Evolutionary conservation across 2,113 vertebrate genomes (phyloP).

Genomic region (Chaetodon auriga): DNA sequence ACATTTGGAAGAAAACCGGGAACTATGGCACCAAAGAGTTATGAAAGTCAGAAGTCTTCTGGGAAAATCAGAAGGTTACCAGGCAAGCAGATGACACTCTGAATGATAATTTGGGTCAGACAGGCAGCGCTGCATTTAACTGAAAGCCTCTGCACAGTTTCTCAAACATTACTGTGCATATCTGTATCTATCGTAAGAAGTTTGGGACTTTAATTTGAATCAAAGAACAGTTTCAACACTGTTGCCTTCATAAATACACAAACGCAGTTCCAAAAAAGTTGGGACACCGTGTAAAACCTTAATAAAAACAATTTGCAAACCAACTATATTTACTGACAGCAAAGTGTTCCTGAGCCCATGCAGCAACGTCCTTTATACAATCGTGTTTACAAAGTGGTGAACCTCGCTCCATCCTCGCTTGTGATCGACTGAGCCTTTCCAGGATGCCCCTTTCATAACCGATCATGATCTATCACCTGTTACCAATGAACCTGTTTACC

Average conservation of each 20-base stretch:
- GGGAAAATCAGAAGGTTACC: neutral
- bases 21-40: neutral
- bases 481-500: no score
- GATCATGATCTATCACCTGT: no score
- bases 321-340: no score
- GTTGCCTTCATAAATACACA: neutral
- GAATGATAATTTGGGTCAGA: constrained; percentile 1
- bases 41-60: neutral
- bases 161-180: neutral
- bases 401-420: no score
- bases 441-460: no score
- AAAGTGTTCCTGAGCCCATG: no score
- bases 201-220: neutral
- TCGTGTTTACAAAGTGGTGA: no score
- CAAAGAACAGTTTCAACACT: neutral
- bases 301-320: no score
- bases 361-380: no score
- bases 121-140: neutral
- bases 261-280: no score
- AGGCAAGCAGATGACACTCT: neutral
- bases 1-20: neutral
- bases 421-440: no score
- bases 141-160: neutral
- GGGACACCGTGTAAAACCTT: no score
- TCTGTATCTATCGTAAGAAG: neutral